Evolutionary conservation across 2,113 vertebrate species (phyloP).

Genomic region (Urocitellus parryii): DNA sequence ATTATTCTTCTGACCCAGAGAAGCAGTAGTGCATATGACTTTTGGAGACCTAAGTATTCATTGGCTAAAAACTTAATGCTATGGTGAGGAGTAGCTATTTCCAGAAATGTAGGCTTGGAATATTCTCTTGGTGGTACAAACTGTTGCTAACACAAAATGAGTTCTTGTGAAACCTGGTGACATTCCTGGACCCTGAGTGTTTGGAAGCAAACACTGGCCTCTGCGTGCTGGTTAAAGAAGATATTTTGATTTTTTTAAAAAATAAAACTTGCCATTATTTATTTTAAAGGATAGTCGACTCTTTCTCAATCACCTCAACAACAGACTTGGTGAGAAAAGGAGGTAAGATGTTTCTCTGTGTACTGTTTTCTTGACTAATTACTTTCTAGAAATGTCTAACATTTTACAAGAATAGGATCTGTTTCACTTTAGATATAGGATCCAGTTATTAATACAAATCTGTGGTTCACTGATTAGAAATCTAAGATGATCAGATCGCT

Average conservation of each 20-base stretch:
- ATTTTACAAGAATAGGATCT: not conserved
- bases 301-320: constrained; percentile 92
- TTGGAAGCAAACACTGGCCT: not conserved
- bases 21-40: not conserved
- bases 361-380: not conserved
- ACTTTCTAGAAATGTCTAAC: not conserved
- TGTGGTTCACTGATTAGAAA: not conserved
- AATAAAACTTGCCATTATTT: constrained; percentile 65
- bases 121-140: not conserved
- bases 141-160: not conserved
- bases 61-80: not conserved
- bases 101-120: not conserved
- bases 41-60: not conserved
- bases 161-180: not conserved
- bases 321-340: constrained; percentile 86
- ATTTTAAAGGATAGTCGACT: constrained; percentile 90
- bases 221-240: not conserved
- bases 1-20: not conserved
- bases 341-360: constrained; percentile 84
- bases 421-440: not conserved
- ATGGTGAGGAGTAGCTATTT: not conserved
- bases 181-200: not conserved
- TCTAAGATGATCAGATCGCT: not conserved
- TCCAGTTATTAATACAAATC: not conserved
- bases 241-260: not conserved